These are phyloP conservation scores for Brachionus rubens DNA, from an alignment of 1,140 invertebrate genomes.

Conservation along the genomic window DNA sequence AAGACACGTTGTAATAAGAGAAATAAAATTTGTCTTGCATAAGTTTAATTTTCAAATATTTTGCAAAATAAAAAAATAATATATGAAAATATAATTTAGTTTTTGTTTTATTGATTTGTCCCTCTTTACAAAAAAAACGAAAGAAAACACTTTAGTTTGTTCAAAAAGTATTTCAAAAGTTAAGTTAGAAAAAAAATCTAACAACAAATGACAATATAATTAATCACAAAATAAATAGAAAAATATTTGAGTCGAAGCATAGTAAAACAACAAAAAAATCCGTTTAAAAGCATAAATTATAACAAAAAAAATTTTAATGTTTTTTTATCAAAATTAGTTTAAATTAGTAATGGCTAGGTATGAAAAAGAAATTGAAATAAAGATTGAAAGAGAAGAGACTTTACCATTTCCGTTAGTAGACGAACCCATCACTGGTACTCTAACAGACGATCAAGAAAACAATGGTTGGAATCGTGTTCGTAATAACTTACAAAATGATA, in stretches of 20 bases:
- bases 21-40: no score
- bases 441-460: background rate
- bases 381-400: background rate
- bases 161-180: constrained; percentile 15
- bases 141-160: no score
- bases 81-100: no score
- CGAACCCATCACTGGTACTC: background rate
- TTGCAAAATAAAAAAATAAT: no score
- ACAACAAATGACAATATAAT: constrained; percentile 4
- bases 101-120: no score
- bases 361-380: background rate
- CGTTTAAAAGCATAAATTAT: background rate
- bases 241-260: no score
- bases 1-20: no score
- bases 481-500: background rate
- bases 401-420: background rate
- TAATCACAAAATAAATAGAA: no score
- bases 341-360: background rate
- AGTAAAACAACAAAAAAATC: background rate
- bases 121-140: no score
- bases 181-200: constrained; percentile 24
- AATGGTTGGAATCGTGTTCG: constrained; percentile 6
- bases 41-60: no score
- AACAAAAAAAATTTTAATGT: background rate
- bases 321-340: background rate